Evolutionary conservation across 2,888 invertebrate genomes (phyloP).

Genomic region (Trichogramma evanescens): DNA sequence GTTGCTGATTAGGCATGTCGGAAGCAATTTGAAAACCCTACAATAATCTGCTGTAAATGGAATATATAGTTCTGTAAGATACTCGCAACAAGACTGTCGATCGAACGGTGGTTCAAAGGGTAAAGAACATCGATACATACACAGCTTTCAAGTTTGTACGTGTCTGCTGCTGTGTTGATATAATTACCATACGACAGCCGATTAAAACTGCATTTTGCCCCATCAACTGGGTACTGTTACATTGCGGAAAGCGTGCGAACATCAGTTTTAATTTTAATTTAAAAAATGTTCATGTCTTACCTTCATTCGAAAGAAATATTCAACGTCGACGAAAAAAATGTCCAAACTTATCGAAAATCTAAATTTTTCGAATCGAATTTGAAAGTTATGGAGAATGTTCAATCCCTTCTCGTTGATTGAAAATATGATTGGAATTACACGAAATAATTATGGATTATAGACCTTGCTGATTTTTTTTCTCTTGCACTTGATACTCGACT

Average conservation of each 20-base stretch:
- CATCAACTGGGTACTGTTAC: neutral
- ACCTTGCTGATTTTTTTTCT: neutral
- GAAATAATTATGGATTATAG: neutral
- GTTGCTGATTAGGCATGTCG: no score
- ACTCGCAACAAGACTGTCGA: neutral
- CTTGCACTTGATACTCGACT: neutral
- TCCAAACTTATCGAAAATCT: no score
- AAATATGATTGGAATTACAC: neutral
- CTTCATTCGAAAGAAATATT: slow-evolving; percentile 1
- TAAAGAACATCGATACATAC: slow-evolving; percentile 39
- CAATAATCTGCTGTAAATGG: no score
- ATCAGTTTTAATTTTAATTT: slow-evolving; percentile 45
- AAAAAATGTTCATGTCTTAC: slow-evolving; percentile 43
- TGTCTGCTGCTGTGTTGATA: slow-evolving; percentile 31
- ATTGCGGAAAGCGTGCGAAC: slow-evolving; percentile 18
- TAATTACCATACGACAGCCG: slow-evolving; percentile 47
- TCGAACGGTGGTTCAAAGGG: slow-evolving; percentile 6
- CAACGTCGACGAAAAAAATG: no score
- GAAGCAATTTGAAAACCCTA: neutral
- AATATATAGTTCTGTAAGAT: neutral
- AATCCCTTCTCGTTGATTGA: no score
- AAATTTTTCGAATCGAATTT: no score
- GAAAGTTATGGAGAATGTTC: no score
- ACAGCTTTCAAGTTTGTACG: slow-evolving; percentile 38
- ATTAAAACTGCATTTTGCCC: slow-evolving; percentile 40